Conservation (phyloP, 2,113 vertebrate species). For the Stictonetta naevosa region DNA sequence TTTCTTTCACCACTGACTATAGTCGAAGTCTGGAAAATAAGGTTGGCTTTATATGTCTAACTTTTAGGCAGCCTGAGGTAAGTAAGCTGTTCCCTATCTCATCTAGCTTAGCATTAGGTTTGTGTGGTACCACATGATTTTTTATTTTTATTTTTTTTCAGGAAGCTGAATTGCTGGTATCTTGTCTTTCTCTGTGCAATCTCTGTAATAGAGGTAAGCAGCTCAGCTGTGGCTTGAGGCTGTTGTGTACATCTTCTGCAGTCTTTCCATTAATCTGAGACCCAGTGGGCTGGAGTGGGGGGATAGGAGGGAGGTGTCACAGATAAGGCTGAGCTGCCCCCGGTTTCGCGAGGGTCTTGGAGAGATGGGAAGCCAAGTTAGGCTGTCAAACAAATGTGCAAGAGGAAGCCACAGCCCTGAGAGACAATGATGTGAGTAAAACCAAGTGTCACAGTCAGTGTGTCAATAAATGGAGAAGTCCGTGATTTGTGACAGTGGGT, state of each 20-base stretch:
- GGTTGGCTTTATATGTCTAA: not conserved
- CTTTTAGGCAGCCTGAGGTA: not conserved
- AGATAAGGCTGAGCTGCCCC: not conserved
- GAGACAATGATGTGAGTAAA: not conserved
- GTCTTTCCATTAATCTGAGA: not conserved
- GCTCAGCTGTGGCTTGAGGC: not conserved
- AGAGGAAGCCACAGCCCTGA: not conserved
- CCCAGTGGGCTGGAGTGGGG: not conserved
- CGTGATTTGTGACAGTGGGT: not conserved
- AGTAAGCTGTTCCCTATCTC: not conserved
- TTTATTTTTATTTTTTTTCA: not conserved
- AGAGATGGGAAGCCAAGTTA: not conserved
- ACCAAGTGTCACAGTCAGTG: fast-evolving
- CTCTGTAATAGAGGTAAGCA: not conserved
- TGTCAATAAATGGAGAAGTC: not conserved
- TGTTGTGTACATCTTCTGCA: fast-evolving
- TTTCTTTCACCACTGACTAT: not conserved
- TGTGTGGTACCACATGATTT: not conserved
- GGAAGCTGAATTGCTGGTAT: not conserved
- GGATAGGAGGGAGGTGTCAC: not conserved
- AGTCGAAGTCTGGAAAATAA: not conserved
- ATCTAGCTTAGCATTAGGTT: too few species aligned
- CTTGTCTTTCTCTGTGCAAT: not conserved
- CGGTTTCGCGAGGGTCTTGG: not conserved
- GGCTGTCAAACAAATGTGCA: not conserved